phyloP scores from a whole-genome alignment of 2,888 invertebrate genomes.

The Ormia ochracea region DNA sequence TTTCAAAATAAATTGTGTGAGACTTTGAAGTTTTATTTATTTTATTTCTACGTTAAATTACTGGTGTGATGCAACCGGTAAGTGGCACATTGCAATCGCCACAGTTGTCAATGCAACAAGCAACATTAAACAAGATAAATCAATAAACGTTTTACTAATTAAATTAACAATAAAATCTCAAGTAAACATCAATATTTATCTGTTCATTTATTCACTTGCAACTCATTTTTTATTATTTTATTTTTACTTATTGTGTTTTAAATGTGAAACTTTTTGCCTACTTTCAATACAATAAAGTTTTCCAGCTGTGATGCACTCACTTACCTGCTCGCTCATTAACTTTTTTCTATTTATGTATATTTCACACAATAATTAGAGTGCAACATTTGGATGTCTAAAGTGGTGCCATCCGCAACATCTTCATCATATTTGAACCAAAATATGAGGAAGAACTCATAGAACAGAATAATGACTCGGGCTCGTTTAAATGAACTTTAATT shows the following conservation, averaged over 20 bases:
- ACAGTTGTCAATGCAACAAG: neutral
- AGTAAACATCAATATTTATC: constrained; percentile 19
- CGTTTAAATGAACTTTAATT: neutral
- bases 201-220: neutral
- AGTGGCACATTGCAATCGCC: neutral
- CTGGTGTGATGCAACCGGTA: constrained; percentile 13
- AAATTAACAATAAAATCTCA: constrained; percentile 22
- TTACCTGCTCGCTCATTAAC: neutral
- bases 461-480: neutral
- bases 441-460: neutral
- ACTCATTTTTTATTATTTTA: neutral
- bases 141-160: constrained; percentile 39
- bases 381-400: constrained; percentile 39
- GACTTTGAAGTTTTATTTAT: constrained; percentile 2
- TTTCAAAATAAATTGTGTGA: constrained; percentile 28
- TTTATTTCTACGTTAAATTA: neutral
- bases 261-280: constrained; percentile 52
- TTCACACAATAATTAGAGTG: constrained; percentile 61
- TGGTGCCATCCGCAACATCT: neutral
- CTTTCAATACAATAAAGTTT: constrained; percentile 3
- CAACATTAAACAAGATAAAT: constrained; percentile 23
- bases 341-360: constrained; percentile 4
- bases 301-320: neutral
- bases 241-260: constrained; percentile 18
- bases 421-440: constrained; percentile 6